Conservation (phyloP, 1,140 invertebrate genomes). For the Bombus confusus region DNA sequence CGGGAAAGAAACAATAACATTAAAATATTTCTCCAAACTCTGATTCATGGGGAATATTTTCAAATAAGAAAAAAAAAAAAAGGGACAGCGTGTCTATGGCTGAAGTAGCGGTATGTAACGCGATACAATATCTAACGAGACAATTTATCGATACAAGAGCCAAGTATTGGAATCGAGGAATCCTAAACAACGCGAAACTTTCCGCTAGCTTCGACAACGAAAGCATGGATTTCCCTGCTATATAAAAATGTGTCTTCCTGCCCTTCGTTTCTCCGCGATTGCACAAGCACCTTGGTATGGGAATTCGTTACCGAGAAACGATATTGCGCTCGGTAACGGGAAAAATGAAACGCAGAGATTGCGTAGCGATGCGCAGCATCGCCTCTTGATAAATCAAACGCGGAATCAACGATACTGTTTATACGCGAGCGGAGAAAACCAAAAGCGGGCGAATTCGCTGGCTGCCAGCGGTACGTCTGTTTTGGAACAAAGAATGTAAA, state of each 20-base stretch:
- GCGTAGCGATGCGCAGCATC: background rate
- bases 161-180: background rate
- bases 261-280: conserved; percentile 29
- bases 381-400: background rate
- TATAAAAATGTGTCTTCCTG: conserved; percentile 17
- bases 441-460: background rate
- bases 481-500: background rate
- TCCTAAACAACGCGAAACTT: background rate
- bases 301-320: conserved; percentile 39
- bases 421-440: background rate
- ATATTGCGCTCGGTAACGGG: conserved; percentile 28
- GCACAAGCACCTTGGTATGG: conserved; percentile 34
- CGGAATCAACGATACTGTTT: background rate
- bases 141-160: background rate
- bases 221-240: background rate
- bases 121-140: background rate
- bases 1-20: background rate
- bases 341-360: conserved; percentile 27
- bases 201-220: background rate
- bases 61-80: background rate
- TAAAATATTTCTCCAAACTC: background rate
- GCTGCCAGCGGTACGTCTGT: background rate
- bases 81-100: background rate
- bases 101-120: too few relatives aligned
- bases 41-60: too few relatives aligned